phyloP scores from a whole-genome alignment of 2,797 vertebrate species.

The Nasua narica region DNA sequence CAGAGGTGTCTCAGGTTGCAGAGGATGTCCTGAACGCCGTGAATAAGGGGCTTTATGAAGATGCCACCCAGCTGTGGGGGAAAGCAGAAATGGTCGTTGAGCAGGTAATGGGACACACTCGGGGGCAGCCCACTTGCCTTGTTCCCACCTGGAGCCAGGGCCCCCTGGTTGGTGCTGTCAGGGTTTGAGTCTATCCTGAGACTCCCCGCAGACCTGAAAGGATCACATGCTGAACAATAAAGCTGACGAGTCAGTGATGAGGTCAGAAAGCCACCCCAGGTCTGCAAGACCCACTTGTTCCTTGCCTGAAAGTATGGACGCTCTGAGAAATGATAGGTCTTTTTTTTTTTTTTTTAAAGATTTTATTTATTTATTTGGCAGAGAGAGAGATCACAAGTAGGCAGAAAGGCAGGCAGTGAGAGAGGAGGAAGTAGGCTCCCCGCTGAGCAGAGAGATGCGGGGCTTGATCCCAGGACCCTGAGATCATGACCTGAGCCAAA shows the following conservation, averaged over 20 bases:
- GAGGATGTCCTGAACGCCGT: constrained; percentile 89
- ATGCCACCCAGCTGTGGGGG: constrained; percentile 93
- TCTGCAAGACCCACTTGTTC: neutral
- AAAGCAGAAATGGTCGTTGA: constrained; percentile 88
- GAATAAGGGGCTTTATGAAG: constrained; percentile 83
- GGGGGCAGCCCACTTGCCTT: neutral
- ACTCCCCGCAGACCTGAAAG: neutral
- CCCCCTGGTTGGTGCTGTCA: neutral
- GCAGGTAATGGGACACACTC: constrained; percentile 80
- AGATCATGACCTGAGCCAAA: too few species aligned
- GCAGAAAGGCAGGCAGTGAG: too few species aligned
- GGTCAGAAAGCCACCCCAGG: neutral
- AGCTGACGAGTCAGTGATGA: rapidly evolving
- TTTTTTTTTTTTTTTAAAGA: too few species aligned
- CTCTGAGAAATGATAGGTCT: neutral
- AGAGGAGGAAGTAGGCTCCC: too few species aligned
- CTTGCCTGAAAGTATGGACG: neutral
- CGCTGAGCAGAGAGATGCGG: too few species aligned
- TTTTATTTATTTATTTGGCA: too few species aligned
- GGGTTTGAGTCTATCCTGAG: neutral
- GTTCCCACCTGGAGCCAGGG: rapidly evolving
- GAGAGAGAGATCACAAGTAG: too few species aligned
- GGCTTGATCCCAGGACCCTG: too few species aligned
- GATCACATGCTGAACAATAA: neutral
- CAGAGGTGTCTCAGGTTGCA: constrained; percentile 88